Percentiles rank a stretch among this genome's conserved stretches.
These are phyloP conservation scores for Agapornis canus DNA, from an alignment of 2,797 vertebrate genomes.

Conservation along the genomic window DNA sequence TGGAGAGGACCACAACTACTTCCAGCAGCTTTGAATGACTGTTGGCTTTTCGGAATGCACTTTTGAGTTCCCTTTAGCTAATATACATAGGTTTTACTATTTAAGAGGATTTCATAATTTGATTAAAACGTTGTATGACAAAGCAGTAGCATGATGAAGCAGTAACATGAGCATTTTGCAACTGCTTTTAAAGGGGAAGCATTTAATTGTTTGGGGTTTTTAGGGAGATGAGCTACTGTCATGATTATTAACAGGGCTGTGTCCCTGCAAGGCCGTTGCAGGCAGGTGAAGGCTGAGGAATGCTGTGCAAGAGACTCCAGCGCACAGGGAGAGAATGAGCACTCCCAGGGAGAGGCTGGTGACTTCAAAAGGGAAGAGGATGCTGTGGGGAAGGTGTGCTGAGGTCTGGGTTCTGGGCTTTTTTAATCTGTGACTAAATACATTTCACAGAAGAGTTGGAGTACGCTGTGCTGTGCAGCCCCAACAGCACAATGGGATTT, in stretches of 20 bases:
- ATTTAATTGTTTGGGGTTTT: background rate
- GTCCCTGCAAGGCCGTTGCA: background rate
- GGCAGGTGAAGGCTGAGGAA: conserved; percentile 33
- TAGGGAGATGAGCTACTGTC: conserved; percentile 3
- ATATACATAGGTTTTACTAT: background rate
- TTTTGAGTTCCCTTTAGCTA: background rate
- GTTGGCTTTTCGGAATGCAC: background rate
- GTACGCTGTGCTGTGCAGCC: conserved; percentile 4
- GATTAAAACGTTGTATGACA: background rate
- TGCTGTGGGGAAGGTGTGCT: conserved; percentile 50
- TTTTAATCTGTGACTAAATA: conserved; percentile 49
- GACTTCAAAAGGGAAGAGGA: conserved; percentile 56
- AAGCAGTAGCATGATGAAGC: background rate
- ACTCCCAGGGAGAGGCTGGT: background rate
- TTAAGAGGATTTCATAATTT: background rate
- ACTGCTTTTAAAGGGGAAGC: conserved; percentile 11
- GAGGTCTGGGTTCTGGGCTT: background rate
- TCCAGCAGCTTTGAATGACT: background rate
- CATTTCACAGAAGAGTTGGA: conserved; percentile 13
- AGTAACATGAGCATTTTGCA: background rate
- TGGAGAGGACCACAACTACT: background rate
- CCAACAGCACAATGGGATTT: conserved; percentile 28
- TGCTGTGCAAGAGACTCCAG: conserved; percentile 11
- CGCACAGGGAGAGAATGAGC: background rate
- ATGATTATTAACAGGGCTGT: conserved; percentile 6